These are phyloP conservation scores for Eulithis testata DNA, from an alignment of 2,888 invertebrate genomes.

Conservation along the genomic window DNA sequence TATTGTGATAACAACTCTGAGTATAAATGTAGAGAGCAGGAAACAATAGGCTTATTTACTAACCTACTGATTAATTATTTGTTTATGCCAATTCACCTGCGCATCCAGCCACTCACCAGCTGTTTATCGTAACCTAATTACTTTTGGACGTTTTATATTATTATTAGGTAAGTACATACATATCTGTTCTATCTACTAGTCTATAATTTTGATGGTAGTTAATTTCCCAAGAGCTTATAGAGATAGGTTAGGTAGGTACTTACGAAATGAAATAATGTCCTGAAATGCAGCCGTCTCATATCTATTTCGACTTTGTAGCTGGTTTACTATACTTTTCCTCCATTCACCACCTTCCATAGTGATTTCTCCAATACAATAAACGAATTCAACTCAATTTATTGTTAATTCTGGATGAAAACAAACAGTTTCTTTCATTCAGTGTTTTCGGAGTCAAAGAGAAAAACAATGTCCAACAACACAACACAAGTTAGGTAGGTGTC, in stretches of 20 bases:
- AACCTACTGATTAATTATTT: conserved; percentile 45
- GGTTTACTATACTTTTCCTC: conserved; percentile 88
- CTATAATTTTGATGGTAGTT: neutral
- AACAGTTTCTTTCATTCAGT: conserved; percentile 48
- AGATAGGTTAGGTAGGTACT: conserved; percentile 78
- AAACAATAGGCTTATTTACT: conserved; percentile 49
- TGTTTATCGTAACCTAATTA: neutral
- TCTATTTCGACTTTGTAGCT: conserved; percentile 90
- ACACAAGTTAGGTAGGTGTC: neutral
- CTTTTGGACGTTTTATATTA: neutral
- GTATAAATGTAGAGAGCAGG: conserved; percentile 32
- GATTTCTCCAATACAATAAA: conserved; percentile 43
- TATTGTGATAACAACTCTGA: conserved; percentile 18
- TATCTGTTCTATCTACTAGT: neutral
- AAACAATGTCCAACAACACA: neutral
- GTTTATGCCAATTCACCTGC: conserved; percentile 15
- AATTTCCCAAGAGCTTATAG: neutral
- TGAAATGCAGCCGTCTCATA: conserved; percentile 90
- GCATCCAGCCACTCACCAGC: neutral
- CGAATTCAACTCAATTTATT: conserved; percentile 51
- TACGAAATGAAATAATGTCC: conserved; percentile 93
- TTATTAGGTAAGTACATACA: too few species aligned
- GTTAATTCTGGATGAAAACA: conserved; percentile 67
- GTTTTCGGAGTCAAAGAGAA: neutral
- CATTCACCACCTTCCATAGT: conserved; percentile 84